phyloP scores from a whole-genome alignment of 2,888 invertebrate genomes.

The Tipula confusa region DNA sequence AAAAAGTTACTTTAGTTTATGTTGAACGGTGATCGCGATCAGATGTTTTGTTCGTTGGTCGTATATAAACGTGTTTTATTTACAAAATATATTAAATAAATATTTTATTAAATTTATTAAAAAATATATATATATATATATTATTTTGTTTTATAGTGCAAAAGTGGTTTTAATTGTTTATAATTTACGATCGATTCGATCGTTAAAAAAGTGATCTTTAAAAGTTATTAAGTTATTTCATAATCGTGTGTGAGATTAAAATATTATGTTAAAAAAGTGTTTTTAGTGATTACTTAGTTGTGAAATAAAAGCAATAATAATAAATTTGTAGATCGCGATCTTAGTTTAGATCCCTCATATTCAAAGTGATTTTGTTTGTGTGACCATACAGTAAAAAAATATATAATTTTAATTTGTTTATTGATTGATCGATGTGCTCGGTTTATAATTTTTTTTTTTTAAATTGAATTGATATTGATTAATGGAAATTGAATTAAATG shows the following conservation, averaged over 20 bases:
- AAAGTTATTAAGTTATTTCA: background rate
- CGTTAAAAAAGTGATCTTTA: background rate
- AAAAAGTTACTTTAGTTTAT: background rate
- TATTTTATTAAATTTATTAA: background rate
- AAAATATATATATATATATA: too few relatives aligned
- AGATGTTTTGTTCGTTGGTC: background rate
- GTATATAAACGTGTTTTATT: background rate
- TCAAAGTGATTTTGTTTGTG: conserved; percentile 13
- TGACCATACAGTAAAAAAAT: background rate
- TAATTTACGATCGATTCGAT: background rate
- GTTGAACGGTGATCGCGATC: conserved; percentile 27
- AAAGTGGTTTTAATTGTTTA: background rate
- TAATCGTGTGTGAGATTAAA: conserved; percentile 15
- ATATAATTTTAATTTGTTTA: background rate
- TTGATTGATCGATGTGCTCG: background rate
- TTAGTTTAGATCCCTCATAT: background rate
- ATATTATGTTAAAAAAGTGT: background rate
- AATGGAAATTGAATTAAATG: conserved; percentile 20
- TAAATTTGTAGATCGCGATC: background rate
- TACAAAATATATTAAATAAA: conserved; percentile 3
- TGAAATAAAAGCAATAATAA: background rate
- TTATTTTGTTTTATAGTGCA: background rate
- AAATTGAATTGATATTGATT: conserved; percentile 20
- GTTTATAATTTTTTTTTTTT: background rate
- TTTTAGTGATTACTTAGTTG: background rate